phyloP scores from a whole-genome alignment of 2,888 invertebrate genomes.

The Epirrhoe alternata region DNA sequence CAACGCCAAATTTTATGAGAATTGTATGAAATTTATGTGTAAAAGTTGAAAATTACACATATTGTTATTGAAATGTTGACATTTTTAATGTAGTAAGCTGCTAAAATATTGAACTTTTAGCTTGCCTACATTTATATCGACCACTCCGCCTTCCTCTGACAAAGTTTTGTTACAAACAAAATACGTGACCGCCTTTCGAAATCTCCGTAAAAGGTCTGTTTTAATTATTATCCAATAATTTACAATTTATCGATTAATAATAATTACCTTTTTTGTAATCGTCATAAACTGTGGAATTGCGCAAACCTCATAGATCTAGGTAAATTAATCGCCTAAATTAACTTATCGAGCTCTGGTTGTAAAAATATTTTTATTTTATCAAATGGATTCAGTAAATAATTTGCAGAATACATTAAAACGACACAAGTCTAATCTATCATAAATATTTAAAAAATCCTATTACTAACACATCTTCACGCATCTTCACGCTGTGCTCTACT shows the following conservation, averaged over 20 bases:
- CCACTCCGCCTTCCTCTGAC: neutral
- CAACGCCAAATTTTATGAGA: too few relatives aligned
- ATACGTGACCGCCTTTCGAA: neutral
- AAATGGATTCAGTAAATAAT: too few relatives aligned
- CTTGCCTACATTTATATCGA: neutral
- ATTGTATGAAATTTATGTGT: too few relatives aligned
- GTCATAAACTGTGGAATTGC: neutral
- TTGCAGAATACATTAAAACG: too few relatives aligned
- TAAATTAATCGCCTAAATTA: neutral
- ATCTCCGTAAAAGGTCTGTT: neutral
- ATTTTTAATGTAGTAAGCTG: neutral
- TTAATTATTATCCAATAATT: conserved; percentile 1
- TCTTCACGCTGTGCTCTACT: too few relatives aligned
- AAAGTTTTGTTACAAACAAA: neutral
- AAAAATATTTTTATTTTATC: too few relatives aligned
- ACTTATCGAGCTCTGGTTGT: too few relatives aligned
- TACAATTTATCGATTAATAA: neutral
- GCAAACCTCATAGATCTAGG: neutral
- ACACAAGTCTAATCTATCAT: too few relatives aligned
- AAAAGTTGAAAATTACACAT: too few relatives aligned
- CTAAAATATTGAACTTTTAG: neutral
- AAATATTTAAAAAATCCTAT: too few relatives aligned
- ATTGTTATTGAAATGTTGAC: neutral
- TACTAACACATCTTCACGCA: too few relatives aligned
- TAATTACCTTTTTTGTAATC: neutral